Evolutionary conservation across 2,797 vertebrate species (phyloP), one percentile per base, ranked within the genome.

Genomic region (Artibeus jamaicensis): DNA sequence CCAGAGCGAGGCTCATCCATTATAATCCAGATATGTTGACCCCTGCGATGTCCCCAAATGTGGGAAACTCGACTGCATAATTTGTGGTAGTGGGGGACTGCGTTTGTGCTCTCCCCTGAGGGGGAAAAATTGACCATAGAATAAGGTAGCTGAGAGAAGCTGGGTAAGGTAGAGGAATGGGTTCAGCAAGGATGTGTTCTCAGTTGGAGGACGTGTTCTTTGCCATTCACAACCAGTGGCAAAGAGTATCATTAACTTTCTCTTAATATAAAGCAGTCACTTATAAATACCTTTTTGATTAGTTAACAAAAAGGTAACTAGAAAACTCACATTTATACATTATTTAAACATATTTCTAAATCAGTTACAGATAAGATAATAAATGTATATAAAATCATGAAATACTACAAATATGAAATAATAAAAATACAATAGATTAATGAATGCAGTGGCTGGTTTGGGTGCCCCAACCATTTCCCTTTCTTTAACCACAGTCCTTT

Each of bases 371-470:
- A 74, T 67, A 48, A 48, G 62, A 90, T 16, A 76, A 73, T 32
- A 87, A 83, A 83, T 83, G 11, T 86, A 46, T 39, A 62, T 70
- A 70, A 73, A 88, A 14, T 74, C 34, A 79, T n/a, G 32, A 77
- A 85, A 18, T 83, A 26, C 18, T 73, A 39, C 22, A 91, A 93
- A 93, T 81, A 89, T 76, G 34, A 86, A 95, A 89, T 74, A 59
- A 91, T 71, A 34, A 74, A 84, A 71, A 85, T 24, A 10, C 5
- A 88, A 16, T 50, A 29, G 44, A 50, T 88, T 67, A 67, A 37
- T 68, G n/a, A 57, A 29, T n/a, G 15, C 48, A 29, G 44, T 37
- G 53, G 55, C 55, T 81, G 22, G 26, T 34, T 8, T 12, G 39
- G 22, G 44, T 92, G 26, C 12, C 39, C 83, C 44, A 55, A 46